A percentile compares a stretch with the other conserved stretches of the same genome.
Conservation (phyloP, 1,140 invertebrate genomes). For the Stratiolaelaps scimitus region DNA sequence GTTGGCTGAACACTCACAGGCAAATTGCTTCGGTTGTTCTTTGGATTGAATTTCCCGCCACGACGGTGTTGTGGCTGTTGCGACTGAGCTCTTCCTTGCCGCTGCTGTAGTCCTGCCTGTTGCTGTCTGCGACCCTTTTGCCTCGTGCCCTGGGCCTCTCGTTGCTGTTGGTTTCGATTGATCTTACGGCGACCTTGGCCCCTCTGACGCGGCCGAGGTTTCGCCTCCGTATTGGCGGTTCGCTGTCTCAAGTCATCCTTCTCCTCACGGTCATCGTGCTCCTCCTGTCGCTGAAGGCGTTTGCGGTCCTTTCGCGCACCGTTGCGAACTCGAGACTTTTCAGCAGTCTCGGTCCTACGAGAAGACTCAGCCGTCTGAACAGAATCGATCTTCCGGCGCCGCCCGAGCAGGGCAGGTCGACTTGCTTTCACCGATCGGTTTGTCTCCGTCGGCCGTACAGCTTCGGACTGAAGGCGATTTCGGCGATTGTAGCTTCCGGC, state of each 20-base stretch:
- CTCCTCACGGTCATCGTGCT: neutral
- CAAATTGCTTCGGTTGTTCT: neutral
- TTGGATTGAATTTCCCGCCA: conserved; percentile 1
- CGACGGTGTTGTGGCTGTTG: neutral
- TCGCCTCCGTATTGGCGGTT: no score
- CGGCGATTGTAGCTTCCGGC: conserved; percentile 4
- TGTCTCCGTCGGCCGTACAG: neutral
- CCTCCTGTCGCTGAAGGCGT: neutral
- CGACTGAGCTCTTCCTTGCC: neutral
- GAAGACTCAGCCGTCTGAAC: conserved; percentile 21
- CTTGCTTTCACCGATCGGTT: neutral
- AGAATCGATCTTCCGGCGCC: conserved; percentile 18
- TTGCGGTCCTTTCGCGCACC: neutral
- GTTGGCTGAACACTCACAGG: conserved; percentile 29
- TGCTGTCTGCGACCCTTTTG: neutral
- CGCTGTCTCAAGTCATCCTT: neutral
- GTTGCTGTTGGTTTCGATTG: neutral
- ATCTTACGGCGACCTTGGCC: neutral
- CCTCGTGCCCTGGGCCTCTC: neutral
- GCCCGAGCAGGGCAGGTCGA: conserved; percentile 5
- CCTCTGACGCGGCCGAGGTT: neutral
- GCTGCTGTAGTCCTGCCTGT: neutral
- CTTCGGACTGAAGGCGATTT: neutral
- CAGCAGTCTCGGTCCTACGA: neutral
- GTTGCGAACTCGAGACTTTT: neutral